Base-by-base conservation (phyloP, 2,113 vertebrate species). In the Morone saxatilis region DNA sequence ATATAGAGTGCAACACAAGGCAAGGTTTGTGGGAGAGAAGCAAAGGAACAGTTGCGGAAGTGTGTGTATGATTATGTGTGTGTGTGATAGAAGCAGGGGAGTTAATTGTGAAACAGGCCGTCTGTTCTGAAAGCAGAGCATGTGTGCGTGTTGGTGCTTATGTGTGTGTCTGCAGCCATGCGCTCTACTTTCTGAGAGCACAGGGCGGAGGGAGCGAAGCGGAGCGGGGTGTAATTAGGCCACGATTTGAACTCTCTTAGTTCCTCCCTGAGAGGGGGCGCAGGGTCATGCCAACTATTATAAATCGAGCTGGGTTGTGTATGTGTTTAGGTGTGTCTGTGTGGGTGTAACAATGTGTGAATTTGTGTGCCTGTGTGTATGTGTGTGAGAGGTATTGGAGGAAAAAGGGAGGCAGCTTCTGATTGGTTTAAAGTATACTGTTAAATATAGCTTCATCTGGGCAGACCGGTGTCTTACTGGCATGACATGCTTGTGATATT, bases 201-300 rank as follows among this genome's bases (percentile, higher is more conserved):
- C 76, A 57, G 89, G 81, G 78, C 81, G 84, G 88, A 92, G 91
- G 89, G 91, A 93, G 90, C 59, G 84, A 90, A 92, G 90, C 78
- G 53, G 77, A 92, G 91, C 88, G 20, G 67, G 83, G 89, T 66
- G 87, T 94, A 95, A 95, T 95, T 95, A 95, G 93, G 93, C 92
- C 93, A 95, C 81, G 54, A 93, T 94, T 95, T 94, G 91, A 95
- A 95, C 91, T 94, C 90, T 89, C 87, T 95, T 93, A 94, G 89
- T 91, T 93, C 91, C 90, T 94, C 92, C 92, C 91, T 78, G 81
- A 87, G 90, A 88, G 88, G 73, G 84, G 82, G 63, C 80, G 77
- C 78, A n/a, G 85, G 89, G 90, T 93, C 89, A 91, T 78, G 83
- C 82, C 84, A 91, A 94, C 94, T 92, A 90, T 93, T 95, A 94